Conservation (phyloP, 2,888 invertebrate genomes). For the Petrophora chlorosata region DNA sequence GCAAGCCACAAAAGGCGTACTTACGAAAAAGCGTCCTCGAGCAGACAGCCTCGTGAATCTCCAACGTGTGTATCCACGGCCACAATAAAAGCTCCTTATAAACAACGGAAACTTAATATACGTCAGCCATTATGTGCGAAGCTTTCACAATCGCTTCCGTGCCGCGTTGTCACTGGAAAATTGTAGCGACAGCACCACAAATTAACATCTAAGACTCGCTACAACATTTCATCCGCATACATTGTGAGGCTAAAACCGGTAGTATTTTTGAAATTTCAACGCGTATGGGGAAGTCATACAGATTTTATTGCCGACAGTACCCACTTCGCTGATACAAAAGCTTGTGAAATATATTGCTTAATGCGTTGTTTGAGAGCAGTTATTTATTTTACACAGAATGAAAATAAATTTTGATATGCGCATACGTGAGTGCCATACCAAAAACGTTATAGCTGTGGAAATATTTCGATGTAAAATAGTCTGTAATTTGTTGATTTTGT, state of each 20-base stretch:
- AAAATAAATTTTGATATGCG: constrained; percentile 33
- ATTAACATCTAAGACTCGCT: constrained; percentile 16
- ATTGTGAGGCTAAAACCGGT: background rate
- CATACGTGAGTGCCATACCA: constrained; percentile 16
- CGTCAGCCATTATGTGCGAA: constrained; percentile 46
- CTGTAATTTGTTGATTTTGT: constrained; percentile 5
- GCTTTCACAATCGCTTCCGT: constrained; percentile 52
- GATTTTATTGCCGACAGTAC: constrained; percentile 38
- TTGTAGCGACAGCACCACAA: constrained; percentile 22
- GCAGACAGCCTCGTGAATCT: constrained; percentile 15
- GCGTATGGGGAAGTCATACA: constrained; percentile 10
- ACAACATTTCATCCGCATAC: constrained; percentile 4
- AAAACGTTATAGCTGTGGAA: constrained; percentile 11
- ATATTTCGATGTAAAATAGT: constrained; percentile 4
- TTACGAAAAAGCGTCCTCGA: constrained; percentile 28
- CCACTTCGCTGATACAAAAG: constrained; percentile 39
- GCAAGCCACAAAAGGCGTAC: constrained; percentile 23
- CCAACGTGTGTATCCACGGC: constrained; percentile 26
- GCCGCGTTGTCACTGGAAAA: constrained; percentile 35
- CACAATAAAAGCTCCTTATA: constrained; percentile 37
- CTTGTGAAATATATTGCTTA: constrained; percentile 45
- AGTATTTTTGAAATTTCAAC: constrained; percentile 18
- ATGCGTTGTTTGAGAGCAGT: constrained; percentile 40
- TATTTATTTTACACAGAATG: constrained; percentile 44
- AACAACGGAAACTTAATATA: constrained; percentile 53